Evolutionary conservation across 2,888 invertebrate species (phyloP).

Genomic region (Tachina lurida): DNA sequence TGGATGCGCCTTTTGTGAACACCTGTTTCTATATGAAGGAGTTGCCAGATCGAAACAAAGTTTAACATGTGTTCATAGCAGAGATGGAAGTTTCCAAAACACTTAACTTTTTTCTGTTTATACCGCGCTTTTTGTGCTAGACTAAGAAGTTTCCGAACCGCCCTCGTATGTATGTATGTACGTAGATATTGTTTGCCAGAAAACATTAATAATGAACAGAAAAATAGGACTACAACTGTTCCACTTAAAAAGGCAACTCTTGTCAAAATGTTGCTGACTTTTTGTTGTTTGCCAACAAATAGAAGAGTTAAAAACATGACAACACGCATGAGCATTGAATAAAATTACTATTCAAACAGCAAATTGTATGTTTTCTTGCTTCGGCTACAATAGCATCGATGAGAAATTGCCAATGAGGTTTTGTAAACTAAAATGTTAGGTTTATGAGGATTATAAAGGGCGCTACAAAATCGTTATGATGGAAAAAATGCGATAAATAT

Average conservation of each 20-base stretch:
- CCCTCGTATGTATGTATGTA: too few species aligned
- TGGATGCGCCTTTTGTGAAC: too few species aligned
- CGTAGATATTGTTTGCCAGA: slow-evolving; percentile 1
- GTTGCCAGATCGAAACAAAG: too few species aligned
- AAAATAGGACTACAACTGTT: slow-evolving; percentile 66
- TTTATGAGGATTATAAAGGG: not conserved
- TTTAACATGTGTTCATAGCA: too few species aligned
- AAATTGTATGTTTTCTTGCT: not conserved
- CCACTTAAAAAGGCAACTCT: slow-evolving; percentile 55
- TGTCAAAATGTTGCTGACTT: slow-evolving; percentile 41
- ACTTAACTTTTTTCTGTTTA: too few species aligned
- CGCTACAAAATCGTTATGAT: not conserved
- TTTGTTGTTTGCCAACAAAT: slow-evolving; percentile 29
- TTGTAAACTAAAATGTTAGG: not conserved
- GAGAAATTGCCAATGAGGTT: slow-evolving; percentile 37
- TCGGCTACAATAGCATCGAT: slow-evolving; percentile 39
- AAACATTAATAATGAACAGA: slow-evolving; percentile 4
- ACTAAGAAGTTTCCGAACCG: too few species aligned
- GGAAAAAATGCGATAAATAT: too few species aligned
- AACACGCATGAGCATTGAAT: slow-evolving; percentile 59
- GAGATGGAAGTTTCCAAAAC: too few species aligned
- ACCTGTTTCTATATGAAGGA: too few species aligned
- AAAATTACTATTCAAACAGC: slow-evolving; percentile 26
- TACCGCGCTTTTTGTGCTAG: too few species aligned
- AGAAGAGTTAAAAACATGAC: slow-evolving; percentile 44